Conservation (phyloP, 2,797 vertebrate species). For the Clarias laeviceps region DNA sequence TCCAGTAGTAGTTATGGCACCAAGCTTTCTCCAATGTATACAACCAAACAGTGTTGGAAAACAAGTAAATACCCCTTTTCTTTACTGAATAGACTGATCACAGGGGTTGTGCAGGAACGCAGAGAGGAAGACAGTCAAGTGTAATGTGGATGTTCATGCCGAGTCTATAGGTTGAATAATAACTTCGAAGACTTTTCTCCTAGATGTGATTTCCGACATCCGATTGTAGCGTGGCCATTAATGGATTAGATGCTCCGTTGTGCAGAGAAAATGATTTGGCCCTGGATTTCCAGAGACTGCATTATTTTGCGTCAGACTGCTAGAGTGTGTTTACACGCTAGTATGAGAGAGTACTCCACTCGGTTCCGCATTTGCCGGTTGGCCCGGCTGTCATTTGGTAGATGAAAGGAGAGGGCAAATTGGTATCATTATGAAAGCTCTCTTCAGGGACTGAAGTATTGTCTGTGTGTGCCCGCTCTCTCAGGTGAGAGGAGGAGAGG, state of each 20-base stretch:
- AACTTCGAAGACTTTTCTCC: constrained; percentile 4
- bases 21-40: background rate
- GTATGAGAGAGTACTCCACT: constrained; percentile 53
- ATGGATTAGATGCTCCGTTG: constrained; percentile 55
- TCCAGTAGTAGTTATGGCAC: constrained; percentile 1
- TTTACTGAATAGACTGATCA: background rate
- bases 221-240: constrained; percentile 51
- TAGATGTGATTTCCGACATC: background rate
- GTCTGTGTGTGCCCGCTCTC: constrained; percentile 49
- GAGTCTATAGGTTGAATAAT: constrained; percentile 12
- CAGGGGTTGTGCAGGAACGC: constrained; percentile 8
- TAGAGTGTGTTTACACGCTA: constrained; percentile 53
- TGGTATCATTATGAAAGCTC: constrained; percentile 63
- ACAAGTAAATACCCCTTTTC: background rate
- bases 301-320: constrained; percentile 47
- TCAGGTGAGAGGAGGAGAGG: constrained; percentile 51
- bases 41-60: background rate
- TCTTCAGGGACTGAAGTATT: constrained; percentile 58
- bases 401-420: constrained; percentile 65
- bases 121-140: constrained; percentile 26
- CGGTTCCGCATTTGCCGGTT: constrained; percentile 48
- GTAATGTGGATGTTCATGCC: background rate
- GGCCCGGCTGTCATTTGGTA: constrained; percentile 62
- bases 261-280: constrained; percentile 50
- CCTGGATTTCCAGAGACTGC: constrained; percentile 41